Evolutionary conservation across 2,888 invertebrate genomes (phyloP).

Genomic region (Hyalella azteca): DNA sequence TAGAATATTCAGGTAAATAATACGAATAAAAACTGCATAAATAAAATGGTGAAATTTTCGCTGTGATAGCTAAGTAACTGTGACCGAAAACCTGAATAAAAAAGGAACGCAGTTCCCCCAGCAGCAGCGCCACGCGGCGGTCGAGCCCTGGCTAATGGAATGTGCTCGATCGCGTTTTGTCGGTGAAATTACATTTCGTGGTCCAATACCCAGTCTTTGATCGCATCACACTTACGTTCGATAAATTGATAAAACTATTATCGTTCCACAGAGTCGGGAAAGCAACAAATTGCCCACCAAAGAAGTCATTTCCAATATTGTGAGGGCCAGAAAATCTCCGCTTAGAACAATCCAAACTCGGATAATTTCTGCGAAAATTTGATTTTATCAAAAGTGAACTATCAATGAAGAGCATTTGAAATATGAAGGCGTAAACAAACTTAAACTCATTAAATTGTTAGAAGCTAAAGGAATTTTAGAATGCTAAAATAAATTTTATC

Average conservation of each 20-base stretch:
- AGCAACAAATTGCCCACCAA: conserved; percentile 32
- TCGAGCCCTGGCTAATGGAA: conserved; percentile 12
- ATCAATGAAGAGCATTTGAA: too few species aligned
- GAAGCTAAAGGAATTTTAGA: too few species aligned
- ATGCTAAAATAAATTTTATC: too few species aligned
- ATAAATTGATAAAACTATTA: conserved; percentile 37
- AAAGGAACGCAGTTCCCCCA: neutral
- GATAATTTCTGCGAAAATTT: neutral
- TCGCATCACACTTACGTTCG: conserved; percentile 37
- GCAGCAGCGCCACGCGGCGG: neutral
- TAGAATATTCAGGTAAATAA: neutral
- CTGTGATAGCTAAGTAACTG: neutral
- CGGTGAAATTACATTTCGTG: conserved; percentile 34
- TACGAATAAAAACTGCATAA: neutral
- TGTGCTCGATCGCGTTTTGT: conserved; percentile 21
- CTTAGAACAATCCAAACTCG: neutral
- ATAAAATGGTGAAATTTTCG: neutral
- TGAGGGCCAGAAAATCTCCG: neutral
- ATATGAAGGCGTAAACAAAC: too few species aligned
- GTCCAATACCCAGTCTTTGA: conserved; percentile 35
- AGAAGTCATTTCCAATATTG: conserved; percentile 27
- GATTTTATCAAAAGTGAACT: too few species aligned
- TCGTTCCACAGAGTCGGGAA: conserved; percentile 25
- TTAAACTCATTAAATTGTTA: too few species aligned
- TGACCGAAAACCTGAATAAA: neutral